phyloP scores from a whole-genome alignment of 2,113 vertebrate species.

The Arizona elegans region DNA sequence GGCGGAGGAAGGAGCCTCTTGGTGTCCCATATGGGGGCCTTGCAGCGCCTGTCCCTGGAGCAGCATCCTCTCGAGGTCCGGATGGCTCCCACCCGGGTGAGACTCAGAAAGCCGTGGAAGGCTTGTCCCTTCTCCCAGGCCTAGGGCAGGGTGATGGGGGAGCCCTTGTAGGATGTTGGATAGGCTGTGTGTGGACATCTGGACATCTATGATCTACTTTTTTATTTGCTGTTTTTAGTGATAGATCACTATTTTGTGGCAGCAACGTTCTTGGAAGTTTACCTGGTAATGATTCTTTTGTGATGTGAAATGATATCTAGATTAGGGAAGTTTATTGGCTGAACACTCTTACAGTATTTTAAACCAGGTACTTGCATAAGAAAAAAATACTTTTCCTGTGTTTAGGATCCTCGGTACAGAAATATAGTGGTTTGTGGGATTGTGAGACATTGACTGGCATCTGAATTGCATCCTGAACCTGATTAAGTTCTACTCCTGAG shows the following conservation, averaged over 20 bases:
- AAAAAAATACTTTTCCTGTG: not conserved
- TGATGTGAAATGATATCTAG: not conserved
- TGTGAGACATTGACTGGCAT: too few species aligned
- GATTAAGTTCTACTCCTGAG: not conserved
- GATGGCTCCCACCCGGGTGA: not conserved
- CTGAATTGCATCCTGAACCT: not conserved
- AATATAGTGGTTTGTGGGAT: not conserved
- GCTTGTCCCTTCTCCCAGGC: not conserved
- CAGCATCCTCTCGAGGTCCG: not conserved
- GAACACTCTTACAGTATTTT: not conserved
- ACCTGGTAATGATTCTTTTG: not conserved
- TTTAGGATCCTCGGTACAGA: not conserved
- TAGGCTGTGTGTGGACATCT: not conserved
- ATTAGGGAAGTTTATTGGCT: not conserved
- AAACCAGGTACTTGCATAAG: not conserved
- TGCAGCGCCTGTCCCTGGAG: not conserved
- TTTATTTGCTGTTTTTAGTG: not conserved
- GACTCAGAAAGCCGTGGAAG: not conserved
- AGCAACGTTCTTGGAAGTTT: not conserved
- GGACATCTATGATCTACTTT: not conserved
- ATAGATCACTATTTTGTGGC: not conserved
- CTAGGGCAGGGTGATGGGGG: not conserved
- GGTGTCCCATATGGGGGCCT: not conserved
- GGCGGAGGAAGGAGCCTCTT: not conserved
- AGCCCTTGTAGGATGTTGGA: not conserved